These are phyloP conservation scores for Magallana ariakensis DNA, from an alignment of 1,140 invertebrate genomes.

Conservation along the genomic window DNA sequence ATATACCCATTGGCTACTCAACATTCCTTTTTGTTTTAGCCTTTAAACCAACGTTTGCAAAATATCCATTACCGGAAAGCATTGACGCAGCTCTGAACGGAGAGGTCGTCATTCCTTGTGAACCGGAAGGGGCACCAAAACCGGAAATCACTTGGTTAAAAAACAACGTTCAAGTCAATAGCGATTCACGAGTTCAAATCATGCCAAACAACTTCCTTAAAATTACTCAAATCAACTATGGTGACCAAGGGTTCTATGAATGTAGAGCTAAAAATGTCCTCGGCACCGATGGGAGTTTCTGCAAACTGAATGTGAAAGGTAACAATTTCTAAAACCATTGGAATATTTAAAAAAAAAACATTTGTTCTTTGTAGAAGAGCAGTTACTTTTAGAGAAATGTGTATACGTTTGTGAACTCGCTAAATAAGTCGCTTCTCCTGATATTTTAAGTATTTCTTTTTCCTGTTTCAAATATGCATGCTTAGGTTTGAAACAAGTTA, in stretches of 20 bases:
- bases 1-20: no score
- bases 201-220: slow-evolving; percentile 65
- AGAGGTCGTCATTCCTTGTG: slow-evolving; percentile 94
- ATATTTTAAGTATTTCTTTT: no score
- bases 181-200: slow-evolving; percentile 83
- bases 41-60: slow-evolving; percentile 93
- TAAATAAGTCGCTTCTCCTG: no score
- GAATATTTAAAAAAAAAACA: no score
- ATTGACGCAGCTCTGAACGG: slow-evolving; percentile 93
- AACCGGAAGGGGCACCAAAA: slow-evolving; percentile 95
- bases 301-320: slow-evolving; percentile 66
- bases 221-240: slow-evolving; percentile 53
- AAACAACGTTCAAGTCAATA: slow-evolving; percentile 88
- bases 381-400: no score
- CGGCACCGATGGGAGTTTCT: slow-evolving; percentile 61
- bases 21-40: slow-evolving; percentile 81
- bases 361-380: no score
- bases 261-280: slow-evolving; percentile 68
- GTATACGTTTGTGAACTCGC: no score
- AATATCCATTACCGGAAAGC: slow-evolving; percentile 91
- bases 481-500: no score
- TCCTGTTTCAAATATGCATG: no score
- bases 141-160: slow-evolving; percentile 91
- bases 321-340: background rate
- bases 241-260: slow-evolving; percentile 66